Evolutionary conservation across 2,888 invertebrate species (phyloP), one percentile per base, ranked within the genome.

Genomic region (Spodoptera exigua): DNA sequence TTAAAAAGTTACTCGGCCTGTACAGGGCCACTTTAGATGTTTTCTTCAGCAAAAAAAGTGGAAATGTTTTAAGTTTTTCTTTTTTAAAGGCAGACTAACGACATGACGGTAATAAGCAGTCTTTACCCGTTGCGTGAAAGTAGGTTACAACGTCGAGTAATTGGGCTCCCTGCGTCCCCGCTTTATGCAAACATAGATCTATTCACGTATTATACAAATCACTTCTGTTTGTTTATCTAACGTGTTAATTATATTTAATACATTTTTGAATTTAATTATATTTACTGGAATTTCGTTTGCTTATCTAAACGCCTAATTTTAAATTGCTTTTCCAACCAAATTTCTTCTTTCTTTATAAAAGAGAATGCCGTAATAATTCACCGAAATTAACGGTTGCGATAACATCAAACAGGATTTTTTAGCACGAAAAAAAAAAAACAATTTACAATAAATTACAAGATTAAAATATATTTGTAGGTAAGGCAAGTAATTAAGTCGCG

Each of bases 81-180:
- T 58, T 72, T 74, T 70, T 58, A 63, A 70, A 75, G 62, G 64
- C 27, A 68, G 64, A 66, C 60, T 70, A 72, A 67, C 67, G 52
- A 70, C 64, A 69, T 53, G 56, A 47, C 18, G 52, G 52, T 74
- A 79, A 82, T 74, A 78, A 75, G 73, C 64, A 69, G 70, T 64
- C 61, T 70, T 67, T 74, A 70, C 58, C 52, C 62, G 74, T 77
- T 71, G 73, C 61, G 53, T 69, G 67, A 63, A 82, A 81, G 76
- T 79, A 79, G 82, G 79, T 75, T 80, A 79, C 78, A 73, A 71
- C 70, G 58, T 52, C 55, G 53, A 64, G 74, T 84, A 83, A 86
- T 84, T 84, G 75, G 77, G 76, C 70, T 71, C 61, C 66, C 55
- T 41, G 54, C 62, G 61, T 58, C 68, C 64, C 53, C 36, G 41